Base-by-base conservation (phyloP, 2,113 vertebrate species). In the Scalopus aquaticus region DNA sequence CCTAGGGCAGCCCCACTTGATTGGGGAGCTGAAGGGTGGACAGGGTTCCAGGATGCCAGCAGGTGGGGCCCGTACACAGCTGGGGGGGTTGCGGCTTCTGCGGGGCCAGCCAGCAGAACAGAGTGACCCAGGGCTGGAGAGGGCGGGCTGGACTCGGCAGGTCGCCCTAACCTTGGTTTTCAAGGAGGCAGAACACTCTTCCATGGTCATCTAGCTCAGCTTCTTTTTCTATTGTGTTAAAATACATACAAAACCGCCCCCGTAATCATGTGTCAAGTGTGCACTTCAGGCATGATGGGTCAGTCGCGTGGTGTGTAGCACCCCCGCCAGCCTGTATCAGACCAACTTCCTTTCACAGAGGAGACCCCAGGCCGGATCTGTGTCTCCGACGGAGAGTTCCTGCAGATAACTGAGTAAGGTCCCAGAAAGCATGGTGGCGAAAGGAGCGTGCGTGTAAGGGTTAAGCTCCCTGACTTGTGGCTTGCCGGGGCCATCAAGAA, bases 401-500 rank as follows among this genome's bases (percentile, higher is more conserved):
- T 13, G 12, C 30, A 58, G 56, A 56, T 49, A 42, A 0, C 42
- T 28, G 13, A 6, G 37, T 46, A 5, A 8, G 11, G 89, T 30
- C 69, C 42, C 60, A 17, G 62, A 44, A 46, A 28, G 22, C 72
- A 3, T 2, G 73, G 3, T 60, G 39, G 35, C 46, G 15, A 35
- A 8, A 24, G 1, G 15, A 83, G 86, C 1, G 1, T 46, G 58
- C 2, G 1, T 42, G 46, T 15, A 70, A 58, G 85, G 77, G 78
- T 96, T 89, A 89, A 79, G 72, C 28, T 54, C 76, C 69, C 73
- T 90, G 90, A 51, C 83, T 70, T 17, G 12, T 77, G 54, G 88
- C 88, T 54, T 94, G 93, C 85, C 76, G 8, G 58, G 22, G 88
- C 72, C 44, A 8, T 95, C 49, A 94, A 90, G 86, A 78, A 93